Base-by-base conservation (phyloP, 2,888 invertebrate genomes). In the Dasypogon diadema region DNA sequence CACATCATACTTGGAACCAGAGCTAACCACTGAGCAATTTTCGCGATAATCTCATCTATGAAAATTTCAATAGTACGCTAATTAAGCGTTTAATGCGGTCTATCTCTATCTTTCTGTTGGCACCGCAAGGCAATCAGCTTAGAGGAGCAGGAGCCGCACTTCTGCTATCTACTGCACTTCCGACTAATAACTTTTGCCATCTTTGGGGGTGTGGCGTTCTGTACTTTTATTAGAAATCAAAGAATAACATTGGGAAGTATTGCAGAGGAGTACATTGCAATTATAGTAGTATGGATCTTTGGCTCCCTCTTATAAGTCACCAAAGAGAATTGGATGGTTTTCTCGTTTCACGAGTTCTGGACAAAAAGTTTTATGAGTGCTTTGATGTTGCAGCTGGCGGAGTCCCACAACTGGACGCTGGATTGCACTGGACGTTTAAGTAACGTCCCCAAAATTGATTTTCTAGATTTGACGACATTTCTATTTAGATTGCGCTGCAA, bases 11-110 rank as follows among this genome's bases (percentile, higher is more conserved):
- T 42, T 42, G 12, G 12, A 42, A 12, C 42, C 42, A 2, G 2
- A 42, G 10, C 42, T 68, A 68, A 68, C 65, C 65, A 16, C 48
- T 24, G 65, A 68, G 8, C 24, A 26, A 48, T 68, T 68, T 68
- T 48, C 65, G 48, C 65, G 65, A 68, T 68, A 34, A 68, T 68
- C 65, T 46, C 48, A n/a, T 48, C 65, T 48, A 48, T 48, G 65
- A 68, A 68, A 68, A 68, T 68, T 68, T 68, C 48, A 68, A 68
- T 68, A 68, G 48, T 14, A 48, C 48, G 48, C 46, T 68, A 68
- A 48, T 68, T 68, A 26, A 48, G 65, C 60, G 65, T 68, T 68
- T 46, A 48, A 68, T 68, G 26, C 42, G 65, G 46, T 68, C 48
- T 68, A 16, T 10, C 37, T 60, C 60, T 34, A 60, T 60, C 37